Conservation (phyloP, 2,113 vertebrate species). For the Arothron firmamentum region DNA sequence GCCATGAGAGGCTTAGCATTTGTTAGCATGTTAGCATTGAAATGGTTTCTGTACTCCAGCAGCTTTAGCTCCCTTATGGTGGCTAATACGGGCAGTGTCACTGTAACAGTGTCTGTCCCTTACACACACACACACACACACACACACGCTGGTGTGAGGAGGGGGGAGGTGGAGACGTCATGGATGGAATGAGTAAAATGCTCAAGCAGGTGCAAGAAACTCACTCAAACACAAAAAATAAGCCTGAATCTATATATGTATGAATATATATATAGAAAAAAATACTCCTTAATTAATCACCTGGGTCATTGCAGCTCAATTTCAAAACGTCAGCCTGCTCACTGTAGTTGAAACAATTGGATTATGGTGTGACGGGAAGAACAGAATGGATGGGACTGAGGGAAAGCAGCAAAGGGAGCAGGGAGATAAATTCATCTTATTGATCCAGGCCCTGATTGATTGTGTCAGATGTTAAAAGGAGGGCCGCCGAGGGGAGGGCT, state of each 20-base stretch:
- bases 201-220: no score
- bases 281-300: constrained; percentile 40
- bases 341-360: constrained; percentile 24
- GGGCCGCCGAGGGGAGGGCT: constrained; percentile 11
- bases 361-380: constrained; percentile 23
- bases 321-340: constrained; percentile 30
- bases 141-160: constrained; percentile 24
- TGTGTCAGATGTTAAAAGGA: constrained; percentile 18
- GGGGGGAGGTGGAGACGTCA: neutral
- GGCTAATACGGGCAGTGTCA: constrained; percentile 65
- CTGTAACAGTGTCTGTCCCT: constrained; percentile 22
- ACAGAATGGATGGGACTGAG: constrained; percentile 40
- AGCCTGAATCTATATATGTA: no score
- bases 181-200: constrained; percentile 17
- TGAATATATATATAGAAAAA: no score
- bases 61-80: constrained; percentile 64
- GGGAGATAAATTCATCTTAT: constrained; percentile 49
- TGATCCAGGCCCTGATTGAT: constrained; percentile 58
- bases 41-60: constrained; percentile 41
- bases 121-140: no score
- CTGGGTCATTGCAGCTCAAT: constrained; percentile 7
- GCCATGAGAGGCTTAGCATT: constrained; percentile 24
- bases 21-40: constrained; percentile 36
- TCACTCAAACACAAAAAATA: no score
- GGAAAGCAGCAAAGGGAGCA: constrained; percentile 21